These are phyloP conservation scores for Pimephales promelas DNA, from an alignment of 2,113 vertebrate species.

Conservation along the genomic window DNA sequence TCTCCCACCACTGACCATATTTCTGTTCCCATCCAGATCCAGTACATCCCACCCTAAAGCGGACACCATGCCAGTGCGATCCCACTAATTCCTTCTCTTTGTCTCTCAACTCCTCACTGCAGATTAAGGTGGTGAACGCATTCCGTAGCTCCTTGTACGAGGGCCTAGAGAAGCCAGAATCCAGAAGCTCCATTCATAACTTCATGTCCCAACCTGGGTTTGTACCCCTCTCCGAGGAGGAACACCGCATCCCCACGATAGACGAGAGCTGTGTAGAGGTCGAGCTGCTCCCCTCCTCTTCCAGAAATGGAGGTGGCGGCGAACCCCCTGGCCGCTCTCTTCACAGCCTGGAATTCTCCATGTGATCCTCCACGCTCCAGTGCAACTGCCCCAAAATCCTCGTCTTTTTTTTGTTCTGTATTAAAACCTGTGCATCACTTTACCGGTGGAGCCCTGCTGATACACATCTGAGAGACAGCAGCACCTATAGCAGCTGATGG, in stretches of 20 bases:
- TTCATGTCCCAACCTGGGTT: slow-evolving; percentile 97
- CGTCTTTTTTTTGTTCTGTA: not conserved
- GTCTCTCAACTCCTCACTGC: slow-evolving; percentile 48
- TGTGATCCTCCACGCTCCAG: slow-evolving; percentile 61
- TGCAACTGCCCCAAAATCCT: not conserved
- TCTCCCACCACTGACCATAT: slow-evolving; percentile 55
- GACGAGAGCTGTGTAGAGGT: slow-evolving; percentile 80
- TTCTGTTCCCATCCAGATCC: slow-evolving; percentile 60
- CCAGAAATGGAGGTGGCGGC: slow-evolving; percentile 58
- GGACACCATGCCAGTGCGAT: not conserved
- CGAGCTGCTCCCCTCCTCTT: slow-evolving; percentile 67
- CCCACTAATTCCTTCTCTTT: slow-evolving; percentile 47
- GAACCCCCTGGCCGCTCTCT: slow-evolving; percentile 70
- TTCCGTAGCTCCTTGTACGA: slow-evolving; percentile 94
- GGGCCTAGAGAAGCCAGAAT: slow-evolving; percentile 88
- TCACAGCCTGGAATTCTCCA: slow-evolving; percentile 78
- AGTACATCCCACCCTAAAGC: slow-evolving; percentile 6
- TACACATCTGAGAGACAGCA: slow-evolving; percentile 27
- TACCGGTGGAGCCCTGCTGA: slow-evolving; percentile 23
- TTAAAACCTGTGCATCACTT: slow-evolving; percentile 18
- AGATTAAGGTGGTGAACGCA: slow-evolving; percentile 98
- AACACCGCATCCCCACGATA: slow-evolving; percentile 77
- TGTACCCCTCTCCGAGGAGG: slow-evolving; percentile 83
- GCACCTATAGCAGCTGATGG: not conserved
- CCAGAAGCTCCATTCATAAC: slow-evolving; percentile 93